Evolutionary conservation across 2,888 invertebrate genomes (phyloP), one percentile per base, ranked within the genome.

Genomic region (Aelia acuminata): DNA sequence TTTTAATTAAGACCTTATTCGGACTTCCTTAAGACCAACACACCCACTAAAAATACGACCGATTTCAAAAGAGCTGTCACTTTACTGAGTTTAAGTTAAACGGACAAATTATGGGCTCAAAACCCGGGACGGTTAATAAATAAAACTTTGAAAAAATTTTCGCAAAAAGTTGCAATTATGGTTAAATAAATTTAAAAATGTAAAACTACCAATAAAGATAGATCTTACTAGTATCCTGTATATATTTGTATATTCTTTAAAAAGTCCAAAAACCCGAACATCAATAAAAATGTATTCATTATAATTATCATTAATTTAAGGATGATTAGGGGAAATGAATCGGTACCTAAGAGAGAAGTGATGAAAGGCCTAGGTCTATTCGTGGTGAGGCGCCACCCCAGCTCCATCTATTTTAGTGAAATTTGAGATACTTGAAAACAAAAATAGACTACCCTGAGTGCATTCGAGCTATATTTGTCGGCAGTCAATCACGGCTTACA

Each of bases 391-490:
- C 80, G 80, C 80, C 80, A n/a, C 43, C 22, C 39, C 70, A 35
- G 70, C 31, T 35, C 70, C 80, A 47, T 80, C 80, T 80, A 80
- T 80, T 80, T 80, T 80, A 80, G 80, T 80, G 80, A 80, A 80
- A 80, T 80, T 80, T 80, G 80, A 80, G 80, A 80, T 80, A 80
- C 80, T 80, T 80, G 80, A 80, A 80, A 80, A 80, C 80, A 11
- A n/a, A 80, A 80, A 80, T 80, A 80, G 80, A 80, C 43, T 80
- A 35, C 43, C 80, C 43, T 47, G n/a, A 80, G 80, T 80, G 80
- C 80, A 80, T 80, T 80, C 80, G 80, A 47, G 80, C 80, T 80
- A 43, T 80, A 80, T 80, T 80, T 47, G 80, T n/a, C 43, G 15
- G 0, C 15, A 80, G 80, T 43, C 80, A 80, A 80, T 80, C 80